Evolutionary conservation across 2,113 vertebrate genomes (phyloP).

Genomic region (Odontophorus gujanensis): DNA sequence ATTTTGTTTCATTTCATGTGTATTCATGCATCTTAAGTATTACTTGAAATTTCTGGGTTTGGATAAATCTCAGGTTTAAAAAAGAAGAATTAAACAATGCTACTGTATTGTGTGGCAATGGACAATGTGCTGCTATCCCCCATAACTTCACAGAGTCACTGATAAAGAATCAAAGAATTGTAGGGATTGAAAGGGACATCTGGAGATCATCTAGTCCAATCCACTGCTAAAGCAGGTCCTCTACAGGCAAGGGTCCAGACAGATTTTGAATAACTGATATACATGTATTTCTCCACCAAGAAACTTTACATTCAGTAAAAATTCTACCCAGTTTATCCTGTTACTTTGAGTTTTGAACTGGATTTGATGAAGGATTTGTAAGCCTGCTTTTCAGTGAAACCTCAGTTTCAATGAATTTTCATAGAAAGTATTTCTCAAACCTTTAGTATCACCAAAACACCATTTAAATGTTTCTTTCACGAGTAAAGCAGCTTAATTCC

Average conservation of each 20-base stretch:
- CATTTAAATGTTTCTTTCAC: background rate
- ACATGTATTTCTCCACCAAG: background rate
- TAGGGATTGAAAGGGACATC: no score
- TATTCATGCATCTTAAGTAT: background rate
- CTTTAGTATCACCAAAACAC: background rate
- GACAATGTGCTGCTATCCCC: background rate
- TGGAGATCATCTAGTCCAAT: no score
- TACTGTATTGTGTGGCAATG: background rate
- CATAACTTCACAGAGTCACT: no score
- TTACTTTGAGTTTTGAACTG: background rate
- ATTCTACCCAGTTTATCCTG: background rate
- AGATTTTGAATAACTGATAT: background rate
- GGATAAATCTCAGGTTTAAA: background rate
- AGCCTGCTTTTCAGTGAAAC: background rate
- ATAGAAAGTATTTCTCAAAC: background rate
- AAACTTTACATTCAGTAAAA: background rate
- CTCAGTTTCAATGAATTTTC: background rate
- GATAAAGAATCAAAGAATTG: no score
- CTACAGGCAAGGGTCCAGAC: no score
- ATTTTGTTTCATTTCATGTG: background rate
- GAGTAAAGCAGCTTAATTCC: background rate
- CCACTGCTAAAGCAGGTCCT: no score
- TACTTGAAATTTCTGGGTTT: background rate
- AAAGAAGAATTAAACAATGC: background rate
- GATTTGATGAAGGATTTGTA: background rate